These are phyloP conservation scores for Miltochrista miniata DNA, from an alignment of 2,888 invertebrate species.

Conservation along the genomic window DNA sequence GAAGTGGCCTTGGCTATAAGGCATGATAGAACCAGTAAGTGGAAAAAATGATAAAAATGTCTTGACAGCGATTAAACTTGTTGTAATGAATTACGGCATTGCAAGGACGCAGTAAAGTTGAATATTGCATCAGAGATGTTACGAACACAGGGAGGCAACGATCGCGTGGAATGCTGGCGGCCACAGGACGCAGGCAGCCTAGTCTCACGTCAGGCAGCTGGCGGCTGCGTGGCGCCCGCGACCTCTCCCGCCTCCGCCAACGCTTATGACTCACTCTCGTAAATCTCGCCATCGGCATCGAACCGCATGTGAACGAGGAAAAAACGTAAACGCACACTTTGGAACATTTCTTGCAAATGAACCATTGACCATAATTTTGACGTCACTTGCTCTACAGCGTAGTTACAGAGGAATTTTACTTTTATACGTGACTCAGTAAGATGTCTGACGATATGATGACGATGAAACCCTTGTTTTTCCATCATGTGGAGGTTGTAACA, in stretches of 20 bases:
- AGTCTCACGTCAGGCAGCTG: slow-evolving; percentile 29
- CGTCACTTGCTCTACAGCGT: slow-evolving; percentile 48
- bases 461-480: not conserved
- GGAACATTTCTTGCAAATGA: slow-evolving; percentile 48
- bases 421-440: slow-evolving; percentile 37
- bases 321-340: slow-evolving; percentile 62
- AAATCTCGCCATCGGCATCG: slow-evolving; percentile 44
- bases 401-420: slow-evolving; percentile 38
- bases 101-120: slow-evolving; percentile 83
- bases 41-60: slow-evolving; percentile 74
- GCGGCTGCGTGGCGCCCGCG: slow-evolving; percentile 36
- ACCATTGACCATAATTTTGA: slow-evolving; percentile 50
- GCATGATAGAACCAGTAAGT: slow-evolving; percentile 59
- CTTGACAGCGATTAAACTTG: slow-evolving; percentile 72
- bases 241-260: slow-evolving; percentile 34
- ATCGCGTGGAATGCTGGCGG: slow-evolving; percentile 74
- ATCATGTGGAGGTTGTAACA: too few relatives aligned
- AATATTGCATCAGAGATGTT: slow-evolving; percentile 81
- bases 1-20: slow-evolving; percentile 69
- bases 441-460: not conserved
- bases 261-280: slow-evolving; percentile 62
- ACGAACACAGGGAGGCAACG: slow-evolving; percentile 75
- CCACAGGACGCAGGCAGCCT: slow-evolving; percentile 22
- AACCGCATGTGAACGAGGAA: slow-evolving; percentile 57
- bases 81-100: slow-evolving; percentile 83